A percentile compares a stretch with the other conserved stretches of the same genome.
These are phyloP conservation scores for Auanema freiburgensis DNA, from an alignment of 2,888 invertebrate genomes.

Conservation along the genomic window DNA sequence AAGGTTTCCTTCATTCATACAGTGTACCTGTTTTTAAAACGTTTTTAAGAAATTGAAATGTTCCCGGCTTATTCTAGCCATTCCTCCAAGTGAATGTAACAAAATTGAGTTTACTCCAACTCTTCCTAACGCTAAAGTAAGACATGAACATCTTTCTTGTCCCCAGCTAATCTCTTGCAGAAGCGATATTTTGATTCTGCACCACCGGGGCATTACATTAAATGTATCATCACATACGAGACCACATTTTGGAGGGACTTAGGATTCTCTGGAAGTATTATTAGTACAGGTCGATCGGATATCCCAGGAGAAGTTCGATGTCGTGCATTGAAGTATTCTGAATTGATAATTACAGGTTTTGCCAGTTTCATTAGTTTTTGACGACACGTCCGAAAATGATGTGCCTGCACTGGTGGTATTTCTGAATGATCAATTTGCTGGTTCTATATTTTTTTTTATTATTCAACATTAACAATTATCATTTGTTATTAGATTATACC, in stretches of 20 bases:
- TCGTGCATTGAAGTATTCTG: not conserved
- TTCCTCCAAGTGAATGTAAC: slow-evolving; percentile 39
- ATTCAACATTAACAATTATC: not conserved
- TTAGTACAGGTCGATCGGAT: slow-evolving; percentile 34
- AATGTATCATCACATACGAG: slow-evolving; percentile 66
- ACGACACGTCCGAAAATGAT: slow-evolving; percentile 39
- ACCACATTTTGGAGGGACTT: slow-evolving; percentile 66
- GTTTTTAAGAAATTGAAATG: slow-evolving; percentile 6
- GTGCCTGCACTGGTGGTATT: slow-evolving; percentile 67
- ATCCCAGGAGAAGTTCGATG: slow-evolving; percentile 30
- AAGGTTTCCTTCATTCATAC: not conserved
- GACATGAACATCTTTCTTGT: not conserved
- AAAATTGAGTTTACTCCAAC: slow-evolving; percentile 25
- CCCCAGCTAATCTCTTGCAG: slow-evolving; percentile 7
- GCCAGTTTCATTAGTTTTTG: slow-evolving; percentile 28
- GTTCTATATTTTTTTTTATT: slow-evolving; percentile 3
- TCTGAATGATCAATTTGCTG: slow-evolving; percentile 47
- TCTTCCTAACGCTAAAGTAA: slow-evolving; percentile 25
- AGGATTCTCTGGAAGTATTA: slow-evolving; percentile 65
- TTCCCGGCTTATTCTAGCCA: slow-evolving; percentile 34
- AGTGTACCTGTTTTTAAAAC: too few relatives aligned
- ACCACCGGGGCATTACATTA: slow-evolving; percentile 55
- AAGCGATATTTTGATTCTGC: slow-evolving; percentile 20
- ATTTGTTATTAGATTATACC: slow-evolving; percentile 25
- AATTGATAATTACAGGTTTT: slow-evolving; percentile 11